Evolutionary conservation across 2,797 vertebrate species (phyloP), one percentile per base, ranked within the genome.

Genomic region (Esox lucius): DNA sequence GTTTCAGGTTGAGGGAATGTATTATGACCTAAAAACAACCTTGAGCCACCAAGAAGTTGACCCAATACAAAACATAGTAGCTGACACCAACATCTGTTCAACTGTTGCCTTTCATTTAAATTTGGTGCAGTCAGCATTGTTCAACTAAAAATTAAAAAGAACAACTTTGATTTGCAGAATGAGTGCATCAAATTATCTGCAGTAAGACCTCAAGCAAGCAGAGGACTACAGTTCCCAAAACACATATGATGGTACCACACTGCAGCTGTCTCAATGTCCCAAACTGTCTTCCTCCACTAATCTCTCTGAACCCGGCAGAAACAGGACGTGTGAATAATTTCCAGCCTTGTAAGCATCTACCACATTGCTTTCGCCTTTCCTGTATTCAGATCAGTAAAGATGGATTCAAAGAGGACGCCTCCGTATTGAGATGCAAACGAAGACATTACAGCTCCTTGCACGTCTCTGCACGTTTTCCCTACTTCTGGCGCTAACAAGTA

Each of bases 1-100:
- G 56, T 86, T 69, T 76, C 87, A 83, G 61, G 85, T 68, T 74
- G 72, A 81, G 87, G 91, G 90, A 92, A 93, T 93, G 90, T 91
- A 59, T 84, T 33, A 88, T 74, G 75, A 84, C 80, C 77, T 86
- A 85, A 85, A 84, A 74, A 39, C 72, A 86, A 84, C 84, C 81
- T 72, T 8, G 1, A 56, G 75, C 75, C 82, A 75, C 70, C 71
- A 61, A 31, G 77, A 59, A 31, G 76, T 75, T 66, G 82, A 78
- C 73, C 72, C 61, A 68, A 83, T 46, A 75, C 75, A 72, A 78
- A 74, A 78, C 28, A 13, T 56, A 59, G 42, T 39, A 78, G 78
- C 83, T 46, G 80, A 83, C 82, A 70, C 69, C 79, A 78, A 87
- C 85, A 79, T 76, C 64, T 76, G 79, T 87, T 87, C 79, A 90